Evolutionary conservation across 2,888 invertebrate species (phyloP).

Genomic region (Drosophila histrio): DNA sequence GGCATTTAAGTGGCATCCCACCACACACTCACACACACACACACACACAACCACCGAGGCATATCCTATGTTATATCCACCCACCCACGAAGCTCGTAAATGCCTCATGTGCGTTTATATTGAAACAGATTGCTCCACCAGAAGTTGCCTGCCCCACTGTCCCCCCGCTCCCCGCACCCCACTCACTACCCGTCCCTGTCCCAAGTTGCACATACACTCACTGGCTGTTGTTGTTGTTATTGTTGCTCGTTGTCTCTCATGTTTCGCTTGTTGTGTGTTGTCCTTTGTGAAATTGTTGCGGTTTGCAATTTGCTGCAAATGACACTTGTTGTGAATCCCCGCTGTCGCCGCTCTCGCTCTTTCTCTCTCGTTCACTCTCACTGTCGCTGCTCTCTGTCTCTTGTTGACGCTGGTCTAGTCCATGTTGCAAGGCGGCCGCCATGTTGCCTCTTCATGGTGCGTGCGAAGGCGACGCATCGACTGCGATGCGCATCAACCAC

Average conservation of each 20-base stretch:
- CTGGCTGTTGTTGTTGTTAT: constrained; percentile 5
- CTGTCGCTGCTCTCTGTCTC: not conserved
- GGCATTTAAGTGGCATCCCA: constrained; percentile 65
- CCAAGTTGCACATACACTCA: not conserved
- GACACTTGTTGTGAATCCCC: constrained; percentile 71
- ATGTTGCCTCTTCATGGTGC: constrained; percentile 56
- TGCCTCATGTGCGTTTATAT: constrained; percentile 81
- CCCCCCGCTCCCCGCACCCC: not conserved
- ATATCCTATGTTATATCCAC: constrained; percentile 28
- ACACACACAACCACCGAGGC: constrained; percentile 19
- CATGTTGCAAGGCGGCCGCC: constrained; percentile 55
- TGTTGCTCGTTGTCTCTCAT: constrained; percentile 22
- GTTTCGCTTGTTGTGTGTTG: constrained; percentile 37
- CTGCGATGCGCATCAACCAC: constrained; percentile 70
- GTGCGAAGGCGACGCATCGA: constrained; percentile 48
- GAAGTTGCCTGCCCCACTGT: constrained; percentile 19
- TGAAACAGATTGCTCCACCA: constrained; percentile 83
- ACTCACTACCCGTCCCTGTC: not conserved
- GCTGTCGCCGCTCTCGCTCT: not conserved
- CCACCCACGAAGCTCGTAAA: constrained; percentile 62
- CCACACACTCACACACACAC: constrained; percentile 21
- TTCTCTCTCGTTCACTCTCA: not conserved
- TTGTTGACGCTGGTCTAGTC: not conserved
- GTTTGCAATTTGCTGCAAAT: constrained; percentile 82
- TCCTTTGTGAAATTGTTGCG: constrained; percentile 81